A percentile compares a stretch with the other conserved stretches of the same genome.
Evolutionary conservation across 1,140 invertebrate species (phyloP).

Genomic region (Ericerus pela): DNA sequence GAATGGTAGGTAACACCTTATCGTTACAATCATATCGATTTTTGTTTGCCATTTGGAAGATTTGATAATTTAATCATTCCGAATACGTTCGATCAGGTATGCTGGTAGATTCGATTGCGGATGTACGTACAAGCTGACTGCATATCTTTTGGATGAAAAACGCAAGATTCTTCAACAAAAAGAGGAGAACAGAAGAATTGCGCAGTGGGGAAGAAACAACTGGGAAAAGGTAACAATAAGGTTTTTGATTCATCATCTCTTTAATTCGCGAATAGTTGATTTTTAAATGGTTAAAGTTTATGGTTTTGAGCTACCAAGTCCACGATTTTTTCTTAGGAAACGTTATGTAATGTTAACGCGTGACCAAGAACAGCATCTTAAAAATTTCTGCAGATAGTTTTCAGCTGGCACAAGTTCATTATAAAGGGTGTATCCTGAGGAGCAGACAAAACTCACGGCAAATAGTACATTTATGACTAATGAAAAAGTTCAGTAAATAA

Average conservation of each 20-base stretch:
- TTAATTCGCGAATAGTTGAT: not conserved
- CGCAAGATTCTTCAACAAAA: not conserved
- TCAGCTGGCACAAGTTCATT: no score
- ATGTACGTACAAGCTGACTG: constrained; percentile 12
- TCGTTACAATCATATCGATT: not conserved
- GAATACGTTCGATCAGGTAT: constrained; percentile 17
- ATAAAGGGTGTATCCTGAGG: no score
- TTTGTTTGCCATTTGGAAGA: not conserved
- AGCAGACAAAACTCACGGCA: no score
- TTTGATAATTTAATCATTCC: not conserved
- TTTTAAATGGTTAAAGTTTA: not conserved
- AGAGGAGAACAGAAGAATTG: not conserved
- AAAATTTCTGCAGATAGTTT: no score
- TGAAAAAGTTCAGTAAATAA: no score
- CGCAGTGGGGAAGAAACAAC: not conserved
- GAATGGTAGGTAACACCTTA: constrained; percentile 17
- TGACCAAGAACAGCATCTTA: no score
- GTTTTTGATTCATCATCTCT: no score
- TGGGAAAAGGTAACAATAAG: constrained; percentile 18
- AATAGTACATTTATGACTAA: no score
- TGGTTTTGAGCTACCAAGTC: not conserved
- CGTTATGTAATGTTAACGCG: not conserved
- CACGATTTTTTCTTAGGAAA: not conserved
- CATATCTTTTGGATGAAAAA: constrained; percentile 10
- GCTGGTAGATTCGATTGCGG: constrained; percentile 20